Base-by-base conservation (phyloP, 1,140 invertebrate genomes). In the Ostrea denselamellosa region DNA sequence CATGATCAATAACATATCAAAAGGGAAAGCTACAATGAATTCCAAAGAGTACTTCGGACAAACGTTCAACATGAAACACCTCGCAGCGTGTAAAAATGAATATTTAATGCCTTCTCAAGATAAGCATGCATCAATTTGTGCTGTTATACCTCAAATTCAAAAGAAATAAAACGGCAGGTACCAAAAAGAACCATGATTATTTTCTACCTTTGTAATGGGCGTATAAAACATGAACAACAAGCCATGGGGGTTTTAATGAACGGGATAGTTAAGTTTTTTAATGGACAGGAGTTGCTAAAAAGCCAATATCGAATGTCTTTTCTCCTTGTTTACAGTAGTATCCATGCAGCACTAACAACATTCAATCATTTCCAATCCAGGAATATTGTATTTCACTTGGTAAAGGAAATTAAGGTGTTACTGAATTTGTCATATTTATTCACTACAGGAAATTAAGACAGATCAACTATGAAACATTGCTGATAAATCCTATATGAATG, bases 351-450 rank as follows among this genome's bases (percentile, higher is more conserved):
- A 22, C 65, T 12, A 25, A 28, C 25, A 28, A 71, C 12, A 71
- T 25, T 25, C 65, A 71, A 71, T 25, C 9, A 22, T 25, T 71
- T 22, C 65, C 65, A 71, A 71, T 71, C n/a, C 22, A 71, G 10
- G 9, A 71, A 71, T 71, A 25, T 28, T 71, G 65, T 71, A 22
- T 25, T 25, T 71, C 12, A 71, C 65, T 71, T 9, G 10, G 22
- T 25, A 71, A 8, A 71, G 65, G 65, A 71, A 71, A 71, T 71
- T 22, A 71, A 71, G 65, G 65, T 28, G 25, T 71, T 71, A 71
- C 10, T 25, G 65, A 19, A 25, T 71, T 71, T 71, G 65, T 71
- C 65, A 28, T 25, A 25, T 25, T 22, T 9, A 25, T 71, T 25
- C 65, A 25, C 10, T 12, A 25, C 65, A 71, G 65, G 65, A 71